These are phyloP conservation scores for Magallana gigas DNA, from an alignment of 1,140 invertebrate species.

Conservation along the genomic window DNA sequence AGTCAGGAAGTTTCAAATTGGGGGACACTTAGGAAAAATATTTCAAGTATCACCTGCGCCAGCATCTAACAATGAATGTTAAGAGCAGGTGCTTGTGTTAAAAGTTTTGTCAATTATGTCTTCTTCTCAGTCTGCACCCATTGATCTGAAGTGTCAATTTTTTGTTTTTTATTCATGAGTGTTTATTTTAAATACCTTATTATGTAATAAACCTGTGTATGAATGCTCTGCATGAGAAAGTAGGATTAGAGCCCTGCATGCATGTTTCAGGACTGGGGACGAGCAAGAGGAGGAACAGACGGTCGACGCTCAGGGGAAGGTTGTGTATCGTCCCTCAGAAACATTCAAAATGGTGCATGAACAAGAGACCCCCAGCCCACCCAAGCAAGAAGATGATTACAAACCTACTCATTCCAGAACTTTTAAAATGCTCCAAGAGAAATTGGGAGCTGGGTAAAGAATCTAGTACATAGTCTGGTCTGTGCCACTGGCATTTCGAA, in stretches of 20 bases:
- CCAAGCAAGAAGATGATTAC: constrained; percentile 59
- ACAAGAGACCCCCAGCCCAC: constrained; percentile 61
- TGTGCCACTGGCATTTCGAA: background rate
- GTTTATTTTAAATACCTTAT: background rate
- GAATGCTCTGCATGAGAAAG: constrained; percentile 8
- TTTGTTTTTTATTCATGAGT: background rate
- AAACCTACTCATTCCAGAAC: constrained; percentile 72
- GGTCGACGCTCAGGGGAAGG: constrained; percentile 57
- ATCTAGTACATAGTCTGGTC: background rate
- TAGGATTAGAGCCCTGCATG: constrained; percentile 46
- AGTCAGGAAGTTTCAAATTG: background rate
- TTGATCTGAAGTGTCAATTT: background rate
- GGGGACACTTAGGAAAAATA: background rate
- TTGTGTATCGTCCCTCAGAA: constrained; percentile 73
- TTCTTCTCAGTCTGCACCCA: too few relatives aligned
- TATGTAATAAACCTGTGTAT: background rate
- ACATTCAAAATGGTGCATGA: constrained; percentile 75
- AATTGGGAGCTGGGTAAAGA: constrained; percentile 60
- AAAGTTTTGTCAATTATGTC: background rate
- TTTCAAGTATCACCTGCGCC: constrained; percentile 5
- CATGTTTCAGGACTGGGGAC: constrained; percentile 53
- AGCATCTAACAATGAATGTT: background rate
- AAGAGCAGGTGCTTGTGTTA: constrained; percentile 8
- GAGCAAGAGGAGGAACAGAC: constrained; percentile 34
- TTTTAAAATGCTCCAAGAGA: constrained; percentile 74